phyloP scores from a whole-genome alignment of 2,797 vertebrate species.

The Mallotus villosus region DNA sequence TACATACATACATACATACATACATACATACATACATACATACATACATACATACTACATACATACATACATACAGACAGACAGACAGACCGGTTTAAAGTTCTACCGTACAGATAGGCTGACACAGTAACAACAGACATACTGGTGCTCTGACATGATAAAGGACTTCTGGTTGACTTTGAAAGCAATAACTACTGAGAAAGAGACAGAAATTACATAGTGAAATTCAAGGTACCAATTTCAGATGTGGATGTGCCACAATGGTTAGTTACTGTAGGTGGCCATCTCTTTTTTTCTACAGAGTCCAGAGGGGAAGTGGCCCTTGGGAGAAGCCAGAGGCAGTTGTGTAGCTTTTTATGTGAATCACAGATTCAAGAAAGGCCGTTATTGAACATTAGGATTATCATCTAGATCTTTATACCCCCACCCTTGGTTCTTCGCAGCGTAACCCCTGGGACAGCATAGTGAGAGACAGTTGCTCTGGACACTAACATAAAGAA shows the following conservation, averaged over 20 bases:
- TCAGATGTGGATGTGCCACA: neutral
- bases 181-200: constrained; percentile 14
- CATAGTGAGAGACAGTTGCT: no score
- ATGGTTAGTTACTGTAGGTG: constrained; percentile 7
- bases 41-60: no score
- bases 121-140: neutral
- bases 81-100: no score
- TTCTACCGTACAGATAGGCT: no score
- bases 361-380: neutral
- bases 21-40: no score
- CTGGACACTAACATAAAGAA: no score
- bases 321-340: neutral
- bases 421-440: no score
- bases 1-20: no score
- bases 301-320: neutral
- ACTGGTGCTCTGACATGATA: neutral
- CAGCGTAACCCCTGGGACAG: no score
- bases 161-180: neutral
- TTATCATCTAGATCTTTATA: no score
- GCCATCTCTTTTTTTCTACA: neutral
- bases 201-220: constrained; percentile 18
- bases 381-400: no score
- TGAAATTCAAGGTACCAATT: constrained; percentile 17
- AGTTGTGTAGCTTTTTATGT: neutral
- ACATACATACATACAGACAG: no score